A percentile compares a stretch with the other conserved stretches of the same genome.
Conservation (phyloP, 2,797 vertebrate species). For the Tapirus indicus region DNA sequence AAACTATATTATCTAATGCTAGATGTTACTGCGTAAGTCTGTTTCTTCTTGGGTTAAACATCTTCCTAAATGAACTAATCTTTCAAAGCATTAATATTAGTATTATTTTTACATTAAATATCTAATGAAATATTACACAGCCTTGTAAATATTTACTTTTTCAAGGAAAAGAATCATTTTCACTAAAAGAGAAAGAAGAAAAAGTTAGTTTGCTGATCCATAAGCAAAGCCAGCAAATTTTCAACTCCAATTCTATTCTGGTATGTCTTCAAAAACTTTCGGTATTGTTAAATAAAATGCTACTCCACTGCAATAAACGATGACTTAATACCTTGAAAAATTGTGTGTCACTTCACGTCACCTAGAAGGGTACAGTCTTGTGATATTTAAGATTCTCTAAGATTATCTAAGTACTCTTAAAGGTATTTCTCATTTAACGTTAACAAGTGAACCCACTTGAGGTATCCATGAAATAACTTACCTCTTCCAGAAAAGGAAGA, state of each 20-base stretch:
- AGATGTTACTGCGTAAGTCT: slow-evolving; percentile 16
- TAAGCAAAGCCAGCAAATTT: slow-evolving; percentile 38
- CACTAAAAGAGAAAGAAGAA: background rate
- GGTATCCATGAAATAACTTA: slow-evolving; percentile 44
- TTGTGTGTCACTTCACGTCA: background rate
- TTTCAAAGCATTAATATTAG: slow-evolving; percentile 43
- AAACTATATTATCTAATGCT: slow-evolving; percentile 26
- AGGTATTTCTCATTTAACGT: slow-evolving; percentile 44
- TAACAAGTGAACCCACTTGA: slow-evolving; percentile 26
- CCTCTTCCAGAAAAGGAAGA: slow-evolving; percentile 47
- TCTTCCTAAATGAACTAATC: slow-evolving; percentile 49
- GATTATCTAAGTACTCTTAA: background rate
- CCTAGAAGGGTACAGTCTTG: background rate
- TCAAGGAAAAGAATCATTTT: slow-evolving; percentile 32
- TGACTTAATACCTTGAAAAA: slow-evolving; percentile 7
- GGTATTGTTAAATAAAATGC: slow-evolving; percentile 17
- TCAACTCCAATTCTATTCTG: background rate
- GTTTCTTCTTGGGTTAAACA: slow-evolving; percentile 48
- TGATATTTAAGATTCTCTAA: slow-evolving; percentile 22
- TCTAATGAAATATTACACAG: slow-evolving; percentile 39
- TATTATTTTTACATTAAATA: slow-evolving; percentile 63
- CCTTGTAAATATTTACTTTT: slow-evolving; percentile 24
- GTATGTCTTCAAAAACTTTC: slow-evolving; percentile 22
- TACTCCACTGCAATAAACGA: background rate
- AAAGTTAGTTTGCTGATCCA: background rate